Conservation (phyloP, 1,140 invertebrate genomes). For the Ladona fulva region DNA sequence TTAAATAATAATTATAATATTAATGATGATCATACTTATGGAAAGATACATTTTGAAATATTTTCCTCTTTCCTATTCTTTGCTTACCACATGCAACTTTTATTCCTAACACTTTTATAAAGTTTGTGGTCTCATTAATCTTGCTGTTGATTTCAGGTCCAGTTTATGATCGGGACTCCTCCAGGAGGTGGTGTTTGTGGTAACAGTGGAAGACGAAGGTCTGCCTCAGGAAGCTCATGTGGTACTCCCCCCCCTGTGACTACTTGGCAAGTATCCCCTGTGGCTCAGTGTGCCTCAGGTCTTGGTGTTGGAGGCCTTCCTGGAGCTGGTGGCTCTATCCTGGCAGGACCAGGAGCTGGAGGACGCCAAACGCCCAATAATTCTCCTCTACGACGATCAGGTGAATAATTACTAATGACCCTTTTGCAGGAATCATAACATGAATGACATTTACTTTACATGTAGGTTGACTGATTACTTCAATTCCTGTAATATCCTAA, state of each 20-base stretch:
- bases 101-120: too few relatives aligned
- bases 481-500: too few relatives aligned
- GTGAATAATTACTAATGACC: slow-evolving; percentile 31
- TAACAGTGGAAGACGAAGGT: slow-evolving; percentile 43
- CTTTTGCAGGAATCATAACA: too few relatives aligned
- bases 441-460: too few relatives aligned
- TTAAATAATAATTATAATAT: too few relatives aligned
- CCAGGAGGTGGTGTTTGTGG: slow-evolving; percentile 42
- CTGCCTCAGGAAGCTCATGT: slow-evolving; percentile 52
- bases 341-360: slow-evolving; percentile 22
- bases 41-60: too few relatives aligned
- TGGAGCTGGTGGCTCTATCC: not conserved
- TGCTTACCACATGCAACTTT: too few relatives aligned
- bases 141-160: slow-evolving; percentile 44
- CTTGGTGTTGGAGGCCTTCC: not conserved
- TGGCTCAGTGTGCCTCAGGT: slow-evolving; percentile 27
- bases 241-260: slow-evolving; percentile 69
- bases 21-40: too few relatives aligned
- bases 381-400: slow-evolving; percentile 63
- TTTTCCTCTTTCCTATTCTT: too few relatives aligned
- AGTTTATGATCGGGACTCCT: slow-evolving; percentile 85
- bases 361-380: slow-evolving; percentile 44
- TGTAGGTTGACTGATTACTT: too few relatives aligned
- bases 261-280: slow-evolving; percentile 69
- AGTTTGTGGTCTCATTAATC: not conserved